Conservation (phyloP, 2,113 vertebrate genomes). For the Scopus umbretta region DNA sequence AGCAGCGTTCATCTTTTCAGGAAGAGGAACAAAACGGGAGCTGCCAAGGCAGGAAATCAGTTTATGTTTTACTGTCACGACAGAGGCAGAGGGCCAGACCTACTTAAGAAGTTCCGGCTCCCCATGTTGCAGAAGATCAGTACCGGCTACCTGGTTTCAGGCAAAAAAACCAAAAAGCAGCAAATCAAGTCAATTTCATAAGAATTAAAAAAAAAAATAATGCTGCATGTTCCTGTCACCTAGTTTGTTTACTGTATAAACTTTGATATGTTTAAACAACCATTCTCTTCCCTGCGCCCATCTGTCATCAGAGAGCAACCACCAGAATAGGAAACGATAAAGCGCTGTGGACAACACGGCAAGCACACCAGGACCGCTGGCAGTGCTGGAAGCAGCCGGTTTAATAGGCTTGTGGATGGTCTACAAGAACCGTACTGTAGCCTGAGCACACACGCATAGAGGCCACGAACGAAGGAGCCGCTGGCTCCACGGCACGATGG, state of each 20-base stretch:
- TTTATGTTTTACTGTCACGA: not conserved
- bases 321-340: not conserved
- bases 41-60: not conserved
- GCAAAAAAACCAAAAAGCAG: not conserved
- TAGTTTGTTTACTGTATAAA: not conserved
- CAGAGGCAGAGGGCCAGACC: not conserved
- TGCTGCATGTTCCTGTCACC: constrained; percentile 1
- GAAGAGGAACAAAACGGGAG: not conserved
- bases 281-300: not conserved
- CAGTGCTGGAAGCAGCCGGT: not conserved
- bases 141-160: not conserved
- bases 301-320: not conserved
- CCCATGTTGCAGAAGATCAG: not conserved
- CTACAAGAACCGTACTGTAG: not conserved
- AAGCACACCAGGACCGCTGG: not conserved
- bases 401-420: not conserved
- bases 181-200: not conserved
- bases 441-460: not conserved
- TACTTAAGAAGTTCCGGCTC: not conserved
- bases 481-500: not conserved
- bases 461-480: not conserved
- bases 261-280: not conserved
- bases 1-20: not conserved
- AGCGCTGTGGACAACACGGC: not conserved
- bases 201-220: not conserved